These are phyloP conservation scores for Chelonia mydas DNA, from an alignment of 2,797 vertebrate species.

Conservation along the genomic window DNA sequence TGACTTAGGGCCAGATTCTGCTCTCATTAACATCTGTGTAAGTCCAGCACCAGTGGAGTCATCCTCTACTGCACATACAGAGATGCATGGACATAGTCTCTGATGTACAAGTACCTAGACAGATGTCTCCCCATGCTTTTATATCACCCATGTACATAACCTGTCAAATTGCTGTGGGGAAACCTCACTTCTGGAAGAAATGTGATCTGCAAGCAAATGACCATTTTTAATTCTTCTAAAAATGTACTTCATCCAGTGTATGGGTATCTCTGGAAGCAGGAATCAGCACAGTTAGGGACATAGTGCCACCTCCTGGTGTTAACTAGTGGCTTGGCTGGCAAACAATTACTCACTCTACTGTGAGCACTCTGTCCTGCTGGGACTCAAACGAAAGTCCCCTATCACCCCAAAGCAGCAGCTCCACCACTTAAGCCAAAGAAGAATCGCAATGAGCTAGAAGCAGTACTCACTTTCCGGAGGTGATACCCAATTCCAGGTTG, in stretches of 20 bases:
- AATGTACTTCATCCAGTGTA: neutral
- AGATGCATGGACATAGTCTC: neutral
- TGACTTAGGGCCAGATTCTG: neutral
- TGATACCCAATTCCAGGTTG: neutral
- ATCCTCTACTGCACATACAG: accelerated
- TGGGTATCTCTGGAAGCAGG: neutral
- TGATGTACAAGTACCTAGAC: neutral
- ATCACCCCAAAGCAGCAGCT: neutral
- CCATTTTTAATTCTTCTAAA: neutral
- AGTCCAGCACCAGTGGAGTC: neutral
- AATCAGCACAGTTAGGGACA: neutral
- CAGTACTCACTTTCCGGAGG: neutral
- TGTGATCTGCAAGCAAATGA: neutral
- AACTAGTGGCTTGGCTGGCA: neutral
- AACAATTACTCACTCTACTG: neutral
- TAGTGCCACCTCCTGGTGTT: neutral
- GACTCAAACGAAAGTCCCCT: neutral
- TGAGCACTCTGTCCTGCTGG: neutral
- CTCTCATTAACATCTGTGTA: neutral
- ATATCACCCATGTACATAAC: neutral
- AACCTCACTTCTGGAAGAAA: neutral
- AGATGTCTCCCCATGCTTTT: neutral
- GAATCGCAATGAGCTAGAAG: neutral
- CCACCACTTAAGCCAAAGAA: constrained; percentile 4
- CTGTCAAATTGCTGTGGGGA: neutral